Evolutionary conservation across 2,888 invertebrate species (phyloP).

Genomic region (Terebella lapidaria): DNA sequence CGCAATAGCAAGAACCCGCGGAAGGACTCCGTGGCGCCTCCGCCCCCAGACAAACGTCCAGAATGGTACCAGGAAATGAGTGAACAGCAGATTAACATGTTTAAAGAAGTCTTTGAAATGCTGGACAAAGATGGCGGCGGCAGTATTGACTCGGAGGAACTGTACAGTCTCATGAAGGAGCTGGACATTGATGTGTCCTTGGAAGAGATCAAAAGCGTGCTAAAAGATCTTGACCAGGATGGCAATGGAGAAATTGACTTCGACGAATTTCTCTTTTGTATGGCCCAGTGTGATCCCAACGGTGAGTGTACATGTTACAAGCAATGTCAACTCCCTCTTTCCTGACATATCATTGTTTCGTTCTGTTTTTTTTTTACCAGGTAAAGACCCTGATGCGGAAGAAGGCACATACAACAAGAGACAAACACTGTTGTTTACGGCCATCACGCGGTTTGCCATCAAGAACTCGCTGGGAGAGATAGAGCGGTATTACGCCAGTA

Average conservation of each 20-base stretch:
- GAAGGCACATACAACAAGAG: constrained; percentile 18
- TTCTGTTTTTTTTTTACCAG: not conserved
- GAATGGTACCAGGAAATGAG: constrained; percentile 33
- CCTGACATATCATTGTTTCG: no score
- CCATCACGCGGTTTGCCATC: constrained; percentile 32
- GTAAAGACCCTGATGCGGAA: not conserved
- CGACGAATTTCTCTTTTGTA: constrained; percentile 35
- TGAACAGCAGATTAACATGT: constrained; percentile 28
- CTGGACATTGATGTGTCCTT: constrained; percentile 31
- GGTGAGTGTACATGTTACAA: no score
- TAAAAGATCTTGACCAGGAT: constrained; percentile 32
- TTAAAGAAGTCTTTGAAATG: constrained; percentile 37
- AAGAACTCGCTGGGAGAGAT: constrained; percentile 28
- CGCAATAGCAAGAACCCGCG: no score
- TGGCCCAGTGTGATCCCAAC: no score
- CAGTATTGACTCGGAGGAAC: constrained; percentile 28
- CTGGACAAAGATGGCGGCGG: constrained; percentile 33
- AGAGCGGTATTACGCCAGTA: constrained; percentile 17
- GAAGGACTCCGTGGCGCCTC: no score
- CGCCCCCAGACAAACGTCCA: constrained; percentile 8
- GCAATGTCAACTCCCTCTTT: no score
- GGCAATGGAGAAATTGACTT: constrained; percentile 36
- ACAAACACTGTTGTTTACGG: constrained; percentile 32
- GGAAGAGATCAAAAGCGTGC: constrained; percentile 31
- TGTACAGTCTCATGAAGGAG: constrained; percentile 29